phyloP scores from a whole-genome alignment of 2,888 invertebrate genomes.

The Pollenia labialis region DNA sequence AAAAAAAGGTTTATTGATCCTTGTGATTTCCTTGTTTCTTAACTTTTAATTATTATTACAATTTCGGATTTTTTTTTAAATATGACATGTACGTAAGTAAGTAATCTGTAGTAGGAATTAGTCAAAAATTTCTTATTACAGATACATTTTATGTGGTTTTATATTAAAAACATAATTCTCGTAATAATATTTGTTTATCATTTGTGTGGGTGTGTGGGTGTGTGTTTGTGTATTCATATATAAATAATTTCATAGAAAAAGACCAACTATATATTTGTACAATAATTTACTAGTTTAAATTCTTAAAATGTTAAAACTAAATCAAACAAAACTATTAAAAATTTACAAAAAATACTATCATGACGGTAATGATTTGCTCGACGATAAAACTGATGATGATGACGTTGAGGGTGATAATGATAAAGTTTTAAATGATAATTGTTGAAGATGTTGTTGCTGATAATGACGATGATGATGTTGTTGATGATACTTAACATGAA shows the following conservation, averaged over 20 bases:
- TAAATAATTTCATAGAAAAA: conserved; percentile 63
- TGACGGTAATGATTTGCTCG: not conserved
- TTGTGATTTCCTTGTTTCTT: no score
- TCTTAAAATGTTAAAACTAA: conserved; percentile 41
- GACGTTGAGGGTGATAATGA: not conserved
- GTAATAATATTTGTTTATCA: conserved; percentile 15
- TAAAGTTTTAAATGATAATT: no score
- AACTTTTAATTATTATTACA: no score
- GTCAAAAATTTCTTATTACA: conserved; percentile 48
- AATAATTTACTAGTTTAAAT: conserved; percentile 60
- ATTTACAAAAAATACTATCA: conserved; percentile 47
- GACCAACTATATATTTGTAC: conserved; percentile 61
- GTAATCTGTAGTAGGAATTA: conserved; percentile 8
- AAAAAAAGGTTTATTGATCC: no score
- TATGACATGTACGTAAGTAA: not conserved
- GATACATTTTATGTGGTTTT: conserved; percentile 21
- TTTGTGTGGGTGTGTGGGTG: not conserved
- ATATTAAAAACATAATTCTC: conserved; percentile 32
- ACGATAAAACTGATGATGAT: not conserved
- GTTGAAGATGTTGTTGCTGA: not conserved
- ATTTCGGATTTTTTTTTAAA: no score
- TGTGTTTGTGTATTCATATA: not conserved
- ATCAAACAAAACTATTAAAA: conserved; percentile 17
- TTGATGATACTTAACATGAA: conserved; percentile 11
- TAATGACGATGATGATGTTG: not conserved